Conservation (phyloP, 1,140 invertebrate species). For the Berghia stephanieae region DNA sequence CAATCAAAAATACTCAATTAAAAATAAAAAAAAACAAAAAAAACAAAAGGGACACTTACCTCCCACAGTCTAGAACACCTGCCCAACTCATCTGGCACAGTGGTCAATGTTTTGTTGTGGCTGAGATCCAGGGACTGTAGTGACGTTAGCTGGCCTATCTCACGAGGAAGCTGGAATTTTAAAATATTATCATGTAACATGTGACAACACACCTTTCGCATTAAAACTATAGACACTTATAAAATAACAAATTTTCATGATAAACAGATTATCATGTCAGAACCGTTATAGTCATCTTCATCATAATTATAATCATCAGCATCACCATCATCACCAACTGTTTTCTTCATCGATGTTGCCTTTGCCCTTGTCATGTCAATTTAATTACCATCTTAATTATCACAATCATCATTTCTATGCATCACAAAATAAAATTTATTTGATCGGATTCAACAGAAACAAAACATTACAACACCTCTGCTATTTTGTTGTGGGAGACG, state of each 20-base stretch:
- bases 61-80: slow-evolving; percentile 58
- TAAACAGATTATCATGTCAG: background rate
- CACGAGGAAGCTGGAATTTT: slow-evolving; percentile 53
- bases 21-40: background rate
- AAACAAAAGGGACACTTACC: slow-evolving; percentile 33
- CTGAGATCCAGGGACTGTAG: slow-evolving; percentile 59
- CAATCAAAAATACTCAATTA: no score
- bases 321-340: no score
- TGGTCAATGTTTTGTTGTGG: slow-evolving; percentile 53
- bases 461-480: no score
- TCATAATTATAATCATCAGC: no score
- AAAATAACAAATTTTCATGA: background rate
- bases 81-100: slow-evolving; percentile 62
- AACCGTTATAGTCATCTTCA: no score
- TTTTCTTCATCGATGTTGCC: no score
- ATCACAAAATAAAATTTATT: no score
- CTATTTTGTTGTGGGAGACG: slow-evolving; percentile 48
- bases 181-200: slow-evolving; percentile 13
- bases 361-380: no score
- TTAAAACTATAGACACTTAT: background rate
- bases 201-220: no score
- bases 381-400: no score
- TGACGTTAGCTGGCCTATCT: slow-evolving; percentile 54
- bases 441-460: no score
- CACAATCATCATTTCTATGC: no score